phyloP scores from a whole-genome alignment of 2,888 invertebrate genomes.

The Drepana falcataria region DNA sequence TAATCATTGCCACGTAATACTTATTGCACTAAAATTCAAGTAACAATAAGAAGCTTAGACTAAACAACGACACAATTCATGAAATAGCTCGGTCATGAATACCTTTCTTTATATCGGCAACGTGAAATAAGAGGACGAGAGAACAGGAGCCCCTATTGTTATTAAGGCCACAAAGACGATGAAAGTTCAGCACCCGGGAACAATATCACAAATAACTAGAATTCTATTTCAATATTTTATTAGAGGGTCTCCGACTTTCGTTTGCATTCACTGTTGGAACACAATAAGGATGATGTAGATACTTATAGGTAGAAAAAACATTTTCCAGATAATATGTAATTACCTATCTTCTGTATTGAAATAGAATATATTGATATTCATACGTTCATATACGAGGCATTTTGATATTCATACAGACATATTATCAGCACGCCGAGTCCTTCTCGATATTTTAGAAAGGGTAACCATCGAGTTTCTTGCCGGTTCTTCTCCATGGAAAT shows the following conservation, averaged over 20 bases:
- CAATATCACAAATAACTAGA: slow-evolving; percentile 25
- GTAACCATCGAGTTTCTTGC: too few relatives aligned
- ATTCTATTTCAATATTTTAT: slow-evolving; percentile 47
- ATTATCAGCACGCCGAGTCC: too few relatives aligned
- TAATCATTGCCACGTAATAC: too few relatives aligned
- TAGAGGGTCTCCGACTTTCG: slow-evolving; percentile 25
- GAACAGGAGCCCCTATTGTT: neutral
- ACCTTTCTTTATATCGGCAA: neutral
- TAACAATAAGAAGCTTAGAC: neutral
- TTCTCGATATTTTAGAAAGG: too few relatives aligned
- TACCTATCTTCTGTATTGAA: too few relatives aligned
- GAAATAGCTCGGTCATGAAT: slow-evolving; percentile 6
- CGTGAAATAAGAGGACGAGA: neutral
- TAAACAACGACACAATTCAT: neutral
- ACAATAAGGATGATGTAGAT: neutral
- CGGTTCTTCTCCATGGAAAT: too few relatives aligned
- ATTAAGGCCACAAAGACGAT: neutral
- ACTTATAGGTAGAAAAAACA: neutral
- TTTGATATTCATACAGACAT: too few relatives aligned
- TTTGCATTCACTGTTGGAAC: slow-evolving; percentile 14
- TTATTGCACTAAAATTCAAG: too few relatives aligned
- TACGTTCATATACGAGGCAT: too few relatives aligned
- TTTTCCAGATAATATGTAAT: too few relatives aligned
- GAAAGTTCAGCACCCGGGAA: slow-evolving; percentile 6
- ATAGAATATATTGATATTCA: too few relatives aligned